These are phyloP conservation scores for Pemphredon lugubris DNA, from an alignment of 2,888 invertebrate species.

Conservation along the genomic window DNA sequence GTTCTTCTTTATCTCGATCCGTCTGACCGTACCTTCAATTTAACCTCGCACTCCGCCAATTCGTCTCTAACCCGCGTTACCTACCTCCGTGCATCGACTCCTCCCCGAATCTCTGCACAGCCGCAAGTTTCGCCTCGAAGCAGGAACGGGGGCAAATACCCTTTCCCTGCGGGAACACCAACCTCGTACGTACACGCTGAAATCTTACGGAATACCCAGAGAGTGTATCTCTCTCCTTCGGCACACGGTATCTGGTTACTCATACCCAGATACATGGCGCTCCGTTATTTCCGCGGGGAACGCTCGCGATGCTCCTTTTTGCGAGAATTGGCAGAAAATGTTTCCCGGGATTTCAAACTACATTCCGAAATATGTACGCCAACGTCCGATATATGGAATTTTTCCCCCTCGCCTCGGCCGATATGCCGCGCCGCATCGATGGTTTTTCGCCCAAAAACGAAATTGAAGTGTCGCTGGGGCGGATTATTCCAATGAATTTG, in stretches of 20 bases:
- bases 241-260: constrained; percentile 10
- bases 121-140: constrained; percentile 15
- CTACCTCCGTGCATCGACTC: constrained; percentile 1
- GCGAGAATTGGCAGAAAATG: constrained; percentile 7
- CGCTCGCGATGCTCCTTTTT: constrained; percentile 10
- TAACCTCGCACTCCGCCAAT: constrained; percentile 14
- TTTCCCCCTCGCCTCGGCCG: too few species aligned
- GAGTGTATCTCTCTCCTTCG: constrained; percentile 11
- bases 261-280: constrained; percentile 10
- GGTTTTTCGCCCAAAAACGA: too few species aligned
- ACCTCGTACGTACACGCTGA: constrained; percentile 1
- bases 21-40: background rate
- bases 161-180: constrained; percentile 8
- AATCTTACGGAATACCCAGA: constrained; percentile 27
- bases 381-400: too few species aligned
- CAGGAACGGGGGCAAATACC: constrained; percentile 26
- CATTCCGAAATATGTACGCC: constrained; percentile 9
- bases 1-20: constrained; percentile 5
- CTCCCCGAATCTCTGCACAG: constrained; percentile 26
- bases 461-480: too few species aligned
- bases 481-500: too few species aligned
- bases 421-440: too few species aligned
- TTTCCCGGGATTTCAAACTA: background rate
- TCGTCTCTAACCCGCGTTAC: constrained; percentile 15
- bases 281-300: constrained; percentile 38